Conservation (phyloP, 2,113 vertebrate genomes). For the Pygoscelis antarcticus region DNA sequence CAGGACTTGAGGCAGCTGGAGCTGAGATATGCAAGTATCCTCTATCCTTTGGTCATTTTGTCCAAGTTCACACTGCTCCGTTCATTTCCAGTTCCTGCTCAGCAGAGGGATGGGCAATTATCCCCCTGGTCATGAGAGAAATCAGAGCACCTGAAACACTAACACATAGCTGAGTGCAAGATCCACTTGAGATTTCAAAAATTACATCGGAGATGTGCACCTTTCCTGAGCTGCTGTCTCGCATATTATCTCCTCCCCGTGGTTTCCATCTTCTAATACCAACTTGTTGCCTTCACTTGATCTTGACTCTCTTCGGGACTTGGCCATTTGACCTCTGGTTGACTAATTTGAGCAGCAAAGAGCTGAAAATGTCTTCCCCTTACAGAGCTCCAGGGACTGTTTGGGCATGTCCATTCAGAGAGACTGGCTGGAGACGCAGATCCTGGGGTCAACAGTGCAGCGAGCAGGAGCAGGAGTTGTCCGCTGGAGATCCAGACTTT, state of each 20-base stretch:
- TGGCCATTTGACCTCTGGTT: background rate
- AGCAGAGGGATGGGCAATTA: background rate
- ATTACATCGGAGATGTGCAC: background rate
- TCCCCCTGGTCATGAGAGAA: background rate
- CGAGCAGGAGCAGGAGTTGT: background rate
- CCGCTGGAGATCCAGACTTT: background rate
- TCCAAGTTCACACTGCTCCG: constrained; percentile 3
- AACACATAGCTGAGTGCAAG: background rate
- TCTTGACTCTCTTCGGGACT: background rate
- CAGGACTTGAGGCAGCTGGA: constrained; percentile 31
- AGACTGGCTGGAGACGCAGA: background rate
- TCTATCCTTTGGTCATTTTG: constrained; percentile 26
- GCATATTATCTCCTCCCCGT: background rate
- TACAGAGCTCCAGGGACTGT: background rate
- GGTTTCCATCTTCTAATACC: background rate
- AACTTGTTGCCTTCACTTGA: background rate
- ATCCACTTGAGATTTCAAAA: background rate
- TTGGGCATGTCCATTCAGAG: background rate
- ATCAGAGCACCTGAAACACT: background rate
- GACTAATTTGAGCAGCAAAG: background rate
- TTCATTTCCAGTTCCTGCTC: background rate
- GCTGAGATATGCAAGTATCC: background rate
- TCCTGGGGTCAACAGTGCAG: background rate
- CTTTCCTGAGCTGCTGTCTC: background rate
- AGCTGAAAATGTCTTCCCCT: background rate